Percentiles rank a stretch among this genome's conserved stretches.
phyloP scores from a whole-genome alignment of 92 coral and sea anemone genomes.

The Phenganax marumi region DNA sequence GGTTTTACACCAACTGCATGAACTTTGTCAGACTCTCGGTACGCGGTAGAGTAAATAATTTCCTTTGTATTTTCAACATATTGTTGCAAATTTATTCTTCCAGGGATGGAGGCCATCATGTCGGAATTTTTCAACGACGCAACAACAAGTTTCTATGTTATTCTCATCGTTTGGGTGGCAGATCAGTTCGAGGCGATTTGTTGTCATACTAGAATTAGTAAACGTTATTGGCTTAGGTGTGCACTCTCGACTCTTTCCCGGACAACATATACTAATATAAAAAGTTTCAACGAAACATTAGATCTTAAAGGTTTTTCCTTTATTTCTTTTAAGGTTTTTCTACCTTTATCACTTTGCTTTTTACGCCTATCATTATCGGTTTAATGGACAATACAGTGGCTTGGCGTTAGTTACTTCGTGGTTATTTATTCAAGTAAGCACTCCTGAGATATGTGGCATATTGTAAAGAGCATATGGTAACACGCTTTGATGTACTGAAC shows the following conservation, averaged over 20 bases:
- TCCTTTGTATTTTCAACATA: too few species aligned
- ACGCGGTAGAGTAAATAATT: too few species aligned
- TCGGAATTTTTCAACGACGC: conserved; percentile 98
- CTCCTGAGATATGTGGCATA: neutral
- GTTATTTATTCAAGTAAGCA: conserved; percentile 92
- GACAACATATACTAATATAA: neutral
- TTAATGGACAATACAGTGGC: conserved; percentile 99
- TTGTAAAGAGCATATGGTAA: neutral
- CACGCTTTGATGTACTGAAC: too few species aligned
- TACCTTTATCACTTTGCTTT: conserved; percentile 96
- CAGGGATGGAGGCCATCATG: conserved; percentile 99
- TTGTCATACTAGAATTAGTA: conserved; percentile 92
- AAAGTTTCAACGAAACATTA: neutral
- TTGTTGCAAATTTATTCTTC: too few species aligned
- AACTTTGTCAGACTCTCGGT: neutral
- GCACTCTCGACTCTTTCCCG: neutral
- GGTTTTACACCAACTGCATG: too few species aligned
- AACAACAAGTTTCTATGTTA: conserved; percentile 94
- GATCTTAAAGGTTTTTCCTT: neutral
- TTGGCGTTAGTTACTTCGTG: conserved; percentile 96
- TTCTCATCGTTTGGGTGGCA: conserved; percentile 97
- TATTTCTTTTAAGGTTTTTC: conserved; percentile 71
- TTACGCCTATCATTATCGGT: conserved; percentile 98
- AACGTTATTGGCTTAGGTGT: conserved; percentile 92
- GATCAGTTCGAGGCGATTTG: conserved; percentile 99